phyloP scores from a whole-genome alignment of 2,797 vertebrate species.

The Typhlichthys subterraneus region DNA sequence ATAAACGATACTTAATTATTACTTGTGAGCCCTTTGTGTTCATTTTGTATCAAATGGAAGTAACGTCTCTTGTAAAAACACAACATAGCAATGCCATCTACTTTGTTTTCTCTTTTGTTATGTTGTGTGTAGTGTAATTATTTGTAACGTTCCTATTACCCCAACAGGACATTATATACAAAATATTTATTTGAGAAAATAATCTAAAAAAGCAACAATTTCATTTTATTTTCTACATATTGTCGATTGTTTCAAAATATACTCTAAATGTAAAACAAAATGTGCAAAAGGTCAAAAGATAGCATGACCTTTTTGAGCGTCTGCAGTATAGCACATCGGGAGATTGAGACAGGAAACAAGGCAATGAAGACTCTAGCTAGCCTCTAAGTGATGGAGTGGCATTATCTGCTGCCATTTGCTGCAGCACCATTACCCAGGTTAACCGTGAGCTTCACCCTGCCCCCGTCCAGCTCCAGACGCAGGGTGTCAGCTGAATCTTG shows the following conservation, averaged over 20 bases:
- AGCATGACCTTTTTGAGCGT: constrained; percentile 46
- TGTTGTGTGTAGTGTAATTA: no score
- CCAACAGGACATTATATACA: no score
- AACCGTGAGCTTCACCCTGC: constrained; percentile 92
- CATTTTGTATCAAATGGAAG: background rate
- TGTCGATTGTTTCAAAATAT: no score
- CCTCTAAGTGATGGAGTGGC: constrained; percentile 45
- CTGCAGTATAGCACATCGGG: constrained; percentile 47
- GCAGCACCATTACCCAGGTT: constrained; percentile 89
- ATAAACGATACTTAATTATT: no score
- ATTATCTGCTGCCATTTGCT: constrained; percentile 37
- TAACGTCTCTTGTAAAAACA: background rate
- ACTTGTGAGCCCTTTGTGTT: background rate
- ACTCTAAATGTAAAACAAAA: background rate
- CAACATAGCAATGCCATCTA: no score
- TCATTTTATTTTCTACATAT: no score
- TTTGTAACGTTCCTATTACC: no score
- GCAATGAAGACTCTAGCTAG: constrained; percentile 27
- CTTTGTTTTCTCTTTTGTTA: no score
- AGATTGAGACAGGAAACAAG: constrained; percentile 37
- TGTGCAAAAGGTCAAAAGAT: background rate
- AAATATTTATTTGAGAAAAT: no score
- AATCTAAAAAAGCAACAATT: no score
- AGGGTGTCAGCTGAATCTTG: constrained; percentile 94
- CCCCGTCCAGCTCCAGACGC: constrained; percentile 92